Conservation (phyloP, 1,140 invertebrate species). For the Leptinotarsa undecemlineata region DNA sequence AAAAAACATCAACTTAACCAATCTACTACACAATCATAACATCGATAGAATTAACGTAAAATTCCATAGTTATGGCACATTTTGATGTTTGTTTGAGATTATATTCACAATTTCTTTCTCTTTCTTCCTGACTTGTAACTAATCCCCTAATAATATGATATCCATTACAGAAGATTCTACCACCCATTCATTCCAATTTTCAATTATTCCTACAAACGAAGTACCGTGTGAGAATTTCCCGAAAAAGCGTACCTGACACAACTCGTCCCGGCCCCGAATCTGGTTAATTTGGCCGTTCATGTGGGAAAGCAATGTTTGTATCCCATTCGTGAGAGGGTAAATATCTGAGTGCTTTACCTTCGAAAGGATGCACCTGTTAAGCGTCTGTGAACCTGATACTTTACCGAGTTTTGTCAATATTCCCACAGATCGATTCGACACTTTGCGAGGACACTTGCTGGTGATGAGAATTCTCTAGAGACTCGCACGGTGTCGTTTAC, state of each 20-base stretch:
- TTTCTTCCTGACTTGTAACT: no score
- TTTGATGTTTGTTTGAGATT: no score
- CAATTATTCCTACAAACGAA: background rate
- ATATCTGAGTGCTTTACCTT: conserved; percentile 35
- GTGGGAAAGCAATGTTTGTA: conserved; percentile 37
- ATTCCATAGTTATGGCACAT: no score
- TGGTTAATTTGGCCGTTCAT: conserved; percentile 14
- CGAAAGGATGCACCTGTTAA: conserved; percentile 40
- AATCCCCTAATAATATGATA: background rate
- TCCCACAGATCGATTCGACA: conserved; percentile 37
- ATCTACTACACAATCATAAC: no score
- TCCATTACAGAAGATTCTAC: background rate
- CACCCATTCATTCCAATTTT: background rate
- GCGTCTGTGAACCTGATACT: conserved; percentile 36
- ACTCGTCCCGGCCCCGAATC: conserved; percentile 7
- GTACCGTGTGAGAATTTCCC: conserved; percentile 1
- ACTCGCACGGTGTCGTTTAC: no score
- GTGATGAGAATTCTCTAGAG: background rate
- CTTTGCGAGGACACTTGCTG: conserved; percentile 14
- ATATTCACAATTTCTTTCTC: no score
- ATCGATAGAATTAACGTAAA: no score
- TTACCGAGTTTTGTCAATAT: conserved; percentile 35
- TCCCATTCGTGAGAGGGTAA: conserved; percentile 41
- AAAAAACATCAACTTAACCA: no score
- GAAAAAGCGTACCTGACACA: background rate